Evolutionary conservation across 2,797 vertebrate genomes (phyloP).

Genomic region (Kryptolebias ocellatus): DNA sequence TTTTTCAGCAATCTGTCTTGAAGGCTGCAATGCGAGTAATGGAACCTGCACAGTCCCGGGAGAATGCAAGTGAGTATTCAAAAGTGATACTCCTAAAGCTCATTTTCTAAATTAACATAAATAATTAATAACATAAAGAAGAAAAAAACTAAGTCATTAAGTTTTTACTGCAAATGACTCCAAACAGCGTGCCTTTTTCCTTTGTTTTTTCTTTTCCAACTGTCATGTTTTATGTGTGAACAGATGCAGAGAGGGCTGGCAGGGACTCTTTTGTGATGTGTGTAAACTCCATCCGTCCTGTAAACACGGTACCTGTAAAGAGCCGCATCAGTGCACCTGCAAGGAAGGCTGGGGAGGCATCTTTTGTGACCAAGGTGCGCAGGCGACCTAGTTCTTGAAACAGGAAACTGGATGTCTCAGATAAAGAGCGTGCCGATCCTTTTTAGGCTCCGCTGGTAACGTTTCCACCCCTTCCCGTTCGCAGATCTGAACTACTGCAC

Average conservation of each 20-base stretch:
- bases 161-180: too few relatives aligned
- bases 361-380: slow-evolving; percentile 91
- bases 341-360: slow-evolving; percentile 99
- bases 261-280: slow-evolving; percentile 91
- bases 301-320: slow-evolving; percentile 93
- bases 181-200: too few relatives aligned
- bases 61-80: slow-evolving; percentile 93
- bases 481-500: slow-evolving; percentile 99
- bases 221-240: slow-evolving; percentile 50
- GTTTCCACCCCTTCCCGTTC: slow-evolving; percentile 31
- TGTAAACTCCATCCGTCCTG: slow-evolving; percentile 94
- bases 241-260: slow-evolving; percentile 96
- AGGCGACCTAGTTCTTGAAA: neutral
- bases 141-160: neutral
- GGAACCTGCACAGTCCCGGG: slow-evolving; percentile 93
- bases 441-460: neutral
- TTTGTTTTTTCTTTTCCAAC: slow-evolving; percentile 8
- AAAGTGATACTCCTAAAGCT: neutral
- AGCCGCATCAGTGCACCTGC: slow-evolving; percentile 93
- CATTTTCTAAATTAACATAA: neutral
- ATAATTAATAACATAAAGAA: neutral
- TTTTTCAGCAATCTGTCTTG: slow-evolving; percentile 90
- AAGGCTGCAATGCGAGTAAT: slow-evolving; percentile 92
- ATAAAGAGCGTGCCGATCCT: neutral
- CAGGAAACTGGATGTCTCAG: neutral